Evolutionary conservation across 2,113 vertebrate genomes (phyloP).

Genomic region (Ptychochromis oligacanthus): DNA sequence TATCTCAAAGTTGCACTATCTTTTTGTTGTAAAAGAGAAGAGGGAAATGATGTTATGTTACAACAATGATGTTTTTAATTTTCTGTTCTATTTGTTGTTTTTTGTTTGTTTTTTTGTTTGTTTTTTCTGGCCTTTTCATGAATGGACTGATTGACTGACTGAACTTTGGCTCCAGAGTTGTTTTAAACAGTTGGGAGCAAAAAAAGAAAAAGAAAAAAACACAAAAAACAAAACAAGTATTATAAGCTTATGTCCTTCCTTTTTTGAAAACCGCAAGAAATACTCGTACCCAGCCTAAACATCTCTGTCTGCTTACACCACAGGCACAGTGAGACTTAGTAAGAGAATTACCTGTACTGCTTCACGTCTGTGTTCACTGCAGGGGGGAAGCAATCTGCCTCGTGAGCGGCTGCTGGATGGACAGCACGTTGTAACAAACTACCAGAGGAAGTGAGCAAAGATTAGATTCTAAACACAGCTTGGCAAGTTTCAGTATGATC

Average conservation of each 20-base stretch:
- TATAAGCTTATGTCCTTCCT: slow-evolving; percentile 77
- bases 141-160: slow-evolving; percentile 78
- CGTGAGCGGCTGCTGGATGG: slow-evolving; percentile 62
- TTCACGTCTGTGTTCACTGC: slow-evolving; percentile 47
- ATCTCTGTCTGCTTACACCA: slow-evolving; percentile 69
- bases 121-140: slow-evolving; percentile 75
- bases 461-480: not conserved
- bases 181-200: slow-evolving; percentile 69
- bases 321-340: slow-evolving; percentile 73
- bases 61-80: slow-evolving; percentile 36
- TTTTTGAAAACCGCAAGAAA: slow-evolving; percentile 71
- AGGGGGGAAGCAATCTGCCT: slow-evolving; percentile 42
- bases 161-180: slow-evolving; percentile 76
- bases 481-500: not conserved
- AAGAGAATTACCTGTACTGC: slow-evolving; percentile 54
- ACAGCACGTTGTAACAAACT: not conserved
- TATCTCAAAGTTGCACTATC: slow-evolving; percentile 93
- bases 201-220: slow-evolving; percentile 9
- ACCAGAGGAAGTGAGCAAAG: not conserved
- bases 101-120: slow-evolving; percentile 53
- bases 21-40: slow-evolving; percentile 84
- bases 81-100: slow-evolving; percentile 30
- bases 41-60: slow-evolving; percentile 83
- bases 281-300: slow-evolving; percentile 77
- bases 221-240: slow-evolving; percentile 54